phyloP scores from a whole-genome alignment of 64 coral and sea anemone genomes.

The Hydrozoanthus tunicans region DNA sequence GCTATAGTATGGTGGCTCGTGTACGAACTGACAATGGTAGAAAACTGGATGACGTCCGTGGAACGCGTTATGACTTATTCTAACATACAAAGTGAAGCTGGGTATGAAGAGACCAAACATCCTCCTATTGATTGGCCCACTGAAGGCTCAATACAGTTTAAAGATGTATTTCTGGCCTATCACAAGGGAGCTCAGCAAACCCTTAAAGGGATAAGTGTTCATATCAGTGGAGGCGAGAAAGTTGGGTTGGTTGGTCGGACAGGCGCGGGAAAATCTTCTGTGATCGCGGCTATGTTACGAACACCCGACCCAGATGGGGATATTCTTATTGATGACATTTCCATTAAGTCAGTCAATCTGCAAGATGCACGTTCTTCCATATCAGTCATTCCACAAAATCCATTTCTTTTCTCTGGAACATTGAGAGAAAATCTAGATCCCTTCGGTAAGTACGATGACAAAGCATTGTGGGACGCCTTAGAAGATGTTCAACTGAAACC shows the following conservation, averaged over 20 bases:
- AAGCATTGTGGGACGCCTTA: constrained; percentile 58
- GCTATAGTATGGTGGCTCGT: constrained; percentile 43
- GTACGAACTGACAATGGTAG: constrained; percentile 46
- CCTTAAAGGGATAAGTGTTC: constrained; percentile 56
- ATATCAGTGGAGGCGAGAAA: constrained; percentile 65
- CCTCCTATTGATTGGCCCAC: constrained; percentile 54
- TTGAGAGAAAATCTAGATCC: constrained; percentile 74
- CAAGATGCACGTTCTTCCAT: constrained; percentile 56
- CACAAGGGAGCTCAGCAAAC: constrained; percentile 38
- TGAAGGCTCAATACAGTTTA: constrained; percentile 49
- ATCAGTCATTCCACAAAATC: constrained; percentile 81
- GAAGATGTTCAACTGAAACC: constrained; percentile 60
- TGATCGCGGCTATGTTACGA: constrained; percentile 64
- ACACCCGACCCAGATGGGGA: constrained; percentile 59
- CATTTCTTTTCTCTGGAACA: constrained; percentile 69
- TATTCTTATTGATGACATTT: constrained; percentile 62
- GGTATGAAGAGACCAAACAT: constrained; percentile 25
- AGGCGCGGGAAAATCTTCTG: constrained; percentile 70
- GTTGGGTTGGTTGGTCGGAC: constrained; percentile 69
- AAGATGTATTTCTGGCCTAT: constrained; percentile 67
- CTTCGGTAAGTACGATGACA: constrained; percentile 60
- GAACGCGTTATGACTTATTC: constrained; percentile 76
- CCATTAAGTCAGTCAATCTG: constrained; percentile 59
- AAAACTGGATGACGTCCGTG: constrained; percentile 90
- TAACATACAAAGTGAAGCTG: constrained; percentile 49